Evolutionary conservation across 2,888 invertebrate species (phyloP).

Genomic region (Drosophila robusta): DNA sequence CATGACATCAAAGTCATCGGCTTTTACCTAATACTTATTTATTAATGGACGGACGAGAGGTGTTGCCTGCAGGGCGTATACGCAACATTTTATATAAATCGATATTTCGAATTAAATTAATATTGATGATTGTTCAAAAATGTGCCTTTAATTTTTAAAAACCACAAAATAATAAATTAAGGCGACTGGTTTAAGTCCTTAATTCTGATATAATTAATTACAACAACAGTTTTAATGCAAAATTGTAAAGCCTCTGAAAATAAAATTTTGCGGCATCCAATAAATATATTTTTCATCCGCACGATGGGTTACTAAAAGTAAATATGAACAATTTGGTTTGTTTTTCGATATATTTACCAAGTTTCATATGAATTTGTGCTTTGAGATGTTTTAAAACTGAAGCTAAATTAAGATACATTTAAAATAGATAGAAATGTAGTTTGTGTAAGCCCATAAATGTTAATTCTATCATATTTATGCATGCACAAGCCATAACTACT

Average conservation of each 20-base stretch:
- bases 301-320: too few relatives aligned
- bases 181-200: background rate
- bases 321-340: too few relatives aligned
- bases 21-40: background rate
- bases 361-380: too few relatives aligned
- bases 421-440: too few relatives aligned
- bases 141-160: background rate
- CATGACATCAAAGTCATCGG: conserved; percentile 8
- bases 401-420: too few relatives aligned
- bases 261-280: too few relatives aligned
- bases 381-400: too few relatives aligned
- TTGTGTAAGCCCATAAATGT: too few relatives aligned
- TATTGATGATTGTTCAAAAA: conserved; percentile 6
- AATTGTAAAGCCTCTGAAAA: too few relatives aligned
- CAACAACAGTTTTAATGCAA: too few relatives aligned
- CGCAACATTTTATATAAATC: conserved; percentile 6
- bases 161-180: background rate
- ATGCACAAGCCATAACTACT: background rate
- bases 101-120: background rate
- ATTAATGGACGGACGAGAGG: background rate
- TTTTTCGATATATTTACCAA: too few relatives aligned
- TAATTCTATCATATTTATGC: background rate
- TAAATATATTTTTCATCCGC: too few relatives aligned
- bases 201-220: background rate
- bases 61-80: background rate